Percentiles rank a stretch among this genome's conserved stretches.
phyloP scores from a whole-genome alignment of 2,888 invertebrate genomes.

The Lissonota sp. region DNA sequence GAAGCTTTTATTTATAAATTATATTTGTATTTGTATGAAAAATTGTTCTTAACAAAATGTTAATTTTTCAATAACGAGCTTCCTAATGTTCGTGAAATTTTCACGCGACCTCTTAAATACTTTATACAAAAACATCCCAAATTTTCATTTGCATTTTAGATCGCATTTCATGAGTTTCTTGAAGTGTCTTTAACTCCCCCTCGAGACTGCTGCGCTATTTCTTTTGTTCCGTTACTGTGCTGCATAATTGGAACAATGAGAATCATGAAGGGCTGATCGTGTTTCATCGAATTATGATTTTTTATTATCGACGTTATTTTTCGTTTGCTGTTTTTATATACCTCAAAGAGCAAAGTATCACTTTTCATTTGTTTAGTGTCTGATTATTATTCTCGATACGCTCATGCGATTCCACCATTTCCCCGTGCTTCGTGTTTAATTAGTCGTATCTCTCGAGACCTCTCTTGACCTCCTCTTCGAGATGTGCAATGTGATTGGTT shows the following conservation, averaged over 20 bases:
- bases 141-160: too few relatives aligned
- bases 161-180: slow-evolving; percentile 87
- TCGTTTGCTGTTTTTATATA: slow-evolving; percentile 28
- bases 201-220: slow-evolving; percentile 87
- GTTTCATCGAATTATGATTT: not conserved
- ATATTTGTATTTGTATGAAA: too few relatives aligned
- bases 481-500: slow-evolving; percentile 84
- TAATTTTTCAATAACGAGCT: too few relatives aligned
- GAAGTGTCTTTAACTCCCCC: slow-evolving; percentile 87
- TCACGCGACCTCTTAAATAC: too few relatives aligned
- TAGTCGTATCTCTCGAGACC: slow-evolving; percentile 92
- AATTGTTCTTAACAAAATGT: too few relatives aligned
- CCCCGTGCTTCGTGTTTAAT: slow-evolving; percentile 92
- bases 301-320: not conserved
- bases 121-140: too few relatives aligned
- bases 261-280: slow-evolving; percentile 50
- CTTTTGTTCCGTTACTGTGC: slow-evolving; percentile 87
- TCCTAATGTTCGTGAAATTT: too few relatives aligned
- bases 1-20: too few relatives aligned
- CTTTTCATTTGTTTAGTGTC: slow-evolving; percentile 88
- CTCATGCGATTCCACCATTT: slow-evolving; percentile 93
- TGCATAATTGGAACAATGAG: slow-evolving; percentile 76
- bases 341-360: slow-evolving; percentile 55
- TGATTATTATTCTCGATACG: slow-evolving; percentile 93
- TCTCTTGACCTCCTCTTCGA: slow-evolving; percentile 88